Base-by-base conservation (phyloP, 2,113 vertebrate species). In the Lamprologus speciosus region DNA sequence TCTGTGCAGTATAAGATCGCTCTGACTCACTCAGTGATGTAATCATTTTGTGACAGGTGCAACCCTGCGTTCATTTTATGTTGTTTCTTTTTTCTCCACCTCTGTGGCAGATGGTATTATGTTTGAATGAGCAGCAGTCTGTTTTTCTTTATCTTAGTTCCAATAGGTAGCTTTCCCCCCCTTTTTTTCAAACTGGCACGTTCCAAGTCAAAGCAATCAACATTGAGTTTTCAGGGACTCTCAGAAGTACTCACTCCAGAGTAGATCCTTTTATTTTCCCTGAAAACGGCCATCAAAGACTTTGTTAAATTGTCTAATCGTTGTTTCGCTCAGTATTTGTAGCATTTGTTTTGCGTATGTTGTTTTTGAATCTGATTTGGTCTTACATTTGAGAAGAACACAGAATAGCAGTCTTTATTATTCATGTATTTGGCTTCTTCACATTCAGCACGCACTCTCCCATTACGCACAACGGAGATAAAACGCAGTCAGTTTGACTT, bases 111-210 rank as follows among this genome's bases (percentile, higher is more conserved):
- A 78, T 78, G 16, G 23, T 50, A 31, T 75, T 28, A 75, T 78
- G 9, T 31, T 3, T 50, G 42, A 78, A 50, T 50, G 70, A 78
- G 16, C 23, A 75, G 42, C 70, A 12, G 70, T 31, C 42, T 31
- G 42, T 31, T 50, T 78, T 19, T 47, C 42, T 73, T 73, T 73
- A 45, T 73, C 68, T 47, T 75, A 26, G 2, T 17, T 28, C 68
- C 21, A 17, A 28, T 17, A 28, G 3, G 9, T 75, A 47, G 40
- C 6, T 17, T 73, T 6, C 0, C 0, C 0, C 8, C 4, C 4
- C 1, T 3, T 21, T 73, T 23, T 17, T 7, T 2, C 4, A 17
- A 7, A 26, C 0, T 45, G 35, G 7, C 11, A 21, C 63, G 63
- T 8, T 68, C 63, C 13, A 70, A 16, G 5, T 42, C 65, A 70